Conservation (phyloP, 2,888 invertebrate genomes). For the Thereva nobilitata region DNA sequence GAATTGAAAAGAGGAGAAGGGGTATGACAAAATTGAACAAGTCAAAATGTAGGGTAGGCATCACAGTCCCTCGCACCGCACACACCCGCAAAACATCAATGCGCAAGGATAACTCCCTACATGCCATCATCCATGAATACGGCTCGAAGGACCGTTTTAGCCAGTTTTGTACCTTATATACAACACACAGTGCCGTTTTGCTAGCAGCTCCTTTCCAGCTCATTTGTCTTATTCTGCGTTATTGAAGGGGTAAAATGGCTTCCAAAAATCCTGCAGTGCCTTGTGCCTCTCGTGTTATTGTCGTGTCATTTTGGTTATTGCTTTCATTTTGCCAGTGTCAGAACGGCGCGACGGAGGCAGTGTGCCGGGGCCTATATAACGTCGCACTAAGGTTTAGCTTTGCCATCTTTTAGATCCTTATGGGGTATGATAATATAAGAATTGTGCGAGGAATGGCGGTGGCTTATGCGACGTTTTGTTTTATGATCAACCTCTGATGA, state of each 20-base stretch:
- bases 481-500: constrained; percentile 29
- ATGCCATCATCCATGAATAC: too few relatives aligned
- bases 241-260: too few relatives aligned
- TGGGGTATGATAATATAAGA: background rate
- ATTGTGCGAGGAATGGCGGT: background rate
- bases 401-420: background rate
- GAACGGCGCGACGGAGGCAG: background rate
- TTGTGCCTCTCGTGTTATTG: constrained; percentile 20
- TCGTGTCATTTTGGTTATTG: constrained; percentile 23
- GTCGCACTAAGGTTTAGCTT: background rate
- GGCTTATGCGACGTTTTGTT: constrained; percentile 14
- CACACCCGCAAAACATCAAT: too few relatives aligned
- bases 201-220: background rate
- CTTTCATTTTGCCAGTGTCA: constrained; percentile 23
- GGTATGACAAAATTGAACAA: too few relatives aligned
- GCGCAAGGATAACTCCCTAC: too few relatives aligned
- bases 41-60: too few relatives aligned
- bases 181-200: too few relatives aligned
- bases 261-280: background rate
- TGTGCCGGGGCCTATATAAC: background rate
- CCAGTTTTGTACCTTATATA: too few relatives aligned
- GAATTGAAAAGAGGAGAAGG: too few relatives aligned
- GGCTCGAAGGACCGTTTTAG: too few relatives aligned
- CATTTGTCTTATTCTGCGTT: constrained; percentile 18
- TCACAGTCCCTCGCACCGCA: too few relatives aligned